Conservation (phyloP, 2,888 invertebrate species). For the Eustalomyia histrio region DNA sequence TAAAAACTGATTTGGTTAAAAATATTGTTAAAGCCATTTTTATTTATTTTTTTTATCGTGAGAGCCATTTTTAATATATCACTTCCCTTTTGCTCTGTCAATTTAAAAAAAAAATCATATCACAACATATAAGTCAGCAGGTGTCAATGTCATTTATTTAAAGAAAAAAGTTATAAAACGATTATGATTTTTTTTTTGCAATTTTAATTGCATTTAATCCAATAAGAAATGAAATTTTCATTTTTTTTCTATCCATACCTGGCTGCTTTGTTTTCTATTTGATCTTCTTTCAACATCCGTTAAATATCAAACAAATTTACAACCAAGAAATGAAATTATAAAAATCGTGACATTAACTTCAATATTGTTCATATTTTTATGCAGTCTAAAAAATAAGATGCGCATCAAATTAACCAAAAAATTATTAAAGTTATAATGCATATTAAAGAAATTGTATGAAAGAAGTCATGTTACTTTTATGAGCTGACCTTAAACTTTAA, state of each 20-base stretch:
- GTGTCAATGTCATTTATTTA: constrained; percentile 37
- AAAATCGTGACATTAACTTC: constrained; percentile 62
- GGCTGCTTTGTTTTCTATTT: not conserved
- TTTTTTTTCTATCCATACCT: not conserved
- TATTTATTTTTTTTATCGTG: too few species aligned
- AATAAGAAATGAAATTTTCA: not conserved
- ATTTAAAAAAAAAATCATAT: not conserved
- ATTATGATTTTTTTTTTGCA: constrained; percentile 10
- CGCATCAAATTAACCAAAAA: constrained; percentile 55
- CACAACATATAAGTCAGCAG: constrained; percentile 30
- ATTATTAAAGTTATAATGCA: constrained; percentile 4
- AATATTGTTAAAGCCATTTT: not conserved
- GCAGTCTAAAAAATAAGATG: constrained; percentile 38
- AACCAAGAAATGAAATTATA: constrained; percentile 30
- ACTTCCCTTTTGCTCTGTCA: not conserved
- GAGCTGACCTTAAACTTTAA: not conserved
- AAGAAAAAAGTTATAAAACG: constrained; percentile 23
- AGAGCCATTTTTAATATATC: not conserved
- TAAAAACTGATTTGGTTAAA: not conserved
- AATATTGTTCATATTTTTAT: constrained; percentile 20
- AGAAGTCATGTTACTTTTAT: constrained; percentile 4
- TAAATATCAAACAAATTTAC: constrained; percentile 17
- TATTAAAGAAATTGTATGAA: not conserved
- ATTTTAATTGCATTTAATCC: constrained; percentile 47
- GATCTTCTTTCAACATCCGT: constrained; percentile 26